Conservation (phyloP, 2,888 invertebrate species). For the Entomobrya multifasciata region DNA sequence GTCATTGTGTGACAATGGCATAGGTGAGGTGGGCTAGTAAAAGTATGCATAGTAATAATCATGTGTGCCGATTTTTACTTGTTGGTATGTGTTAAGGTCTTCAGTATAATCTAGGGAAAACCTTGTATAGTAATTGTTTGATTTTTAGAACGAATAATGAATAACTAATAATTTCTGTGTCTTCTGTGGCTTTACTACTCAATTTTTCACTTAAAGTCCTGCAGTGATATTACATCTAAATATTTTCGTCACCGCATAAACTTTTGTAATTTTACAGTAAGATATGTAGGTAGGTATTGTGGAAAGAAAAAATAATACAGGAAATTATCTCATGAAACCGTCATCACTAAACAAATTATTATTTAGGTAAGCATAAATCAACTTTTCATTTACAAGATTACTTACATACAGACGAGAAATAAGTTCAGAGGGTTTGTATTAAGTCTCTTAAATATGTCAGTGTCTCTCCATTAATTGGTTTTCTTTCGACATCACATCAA, state of each 20-base stretch:
- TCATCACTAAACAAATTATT: background rate
- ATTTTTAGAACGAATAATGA: background rate
- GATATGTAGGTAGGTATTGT: background rate
- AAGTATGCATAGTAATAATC: background rate
- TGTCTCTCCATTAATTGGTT: background rate
- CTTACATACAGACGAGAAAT: background rate
- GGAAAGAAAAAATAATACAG: background rate
- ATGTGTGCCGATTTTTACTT: background rate
- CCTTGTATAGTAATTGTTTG: background rate
- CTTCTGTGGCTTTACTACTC: conserved; percentile 51
- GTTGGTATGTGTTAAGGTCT: no score
- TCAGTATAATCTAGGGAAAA: background rate
- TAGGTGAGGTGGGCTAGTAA: conserved; percentile 7
- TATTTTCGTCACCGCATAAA: background rate
- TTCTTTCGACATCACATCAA: no score
- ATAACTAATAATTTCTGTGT: conserved; percentile 20
- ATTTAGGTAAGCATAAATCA: no score
- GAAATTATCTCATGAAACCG: background rate
- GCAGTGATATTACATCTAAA: background rate
- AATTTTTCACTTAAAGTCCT: background rate
- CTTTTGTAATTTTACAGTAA: background rate
- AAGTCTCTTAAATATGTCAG: background rate
- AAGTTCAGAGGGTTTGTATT: background rate
- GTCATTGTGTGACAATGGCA: no score
- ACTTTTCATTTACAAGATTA: no score